phyloP scores from a whole-genome alignment of 1,140 invertebrate species.

The Drosophila lacertosa region DNA sequence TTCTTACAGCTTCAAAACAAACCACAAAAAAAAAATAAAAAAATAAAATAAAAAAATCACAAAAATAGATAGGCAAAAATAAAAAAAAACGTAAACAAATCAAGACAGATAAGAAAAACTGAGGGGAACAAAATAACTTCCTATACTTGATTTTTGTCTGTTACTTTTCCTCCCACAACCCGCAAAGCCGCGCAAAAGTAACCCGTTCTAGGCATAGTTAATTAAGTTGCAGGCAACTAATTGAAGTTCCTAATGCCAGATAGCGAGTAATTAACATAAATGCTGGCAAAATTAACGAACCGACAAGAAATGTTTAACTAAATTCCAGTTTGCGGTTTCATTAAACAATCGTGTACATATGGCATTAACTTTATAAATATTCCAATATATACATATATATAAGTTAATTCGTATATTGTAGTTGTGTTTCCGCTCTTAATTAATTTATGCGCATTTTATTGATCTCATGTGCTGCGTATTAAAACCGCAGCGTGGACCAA shows the following conservation, averaged over 20 bases:
- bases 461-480: conserved; percentile 52
- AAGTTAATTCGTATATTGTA: conserved; percentile 5
- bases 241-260: conserved; percentile 33
- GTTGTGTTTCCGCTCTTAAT: conserved; percentile 53
- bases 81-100: conserved; percentile 30
- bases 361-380: conserved; percentile 38
- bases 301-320: conserved; percentile 51
- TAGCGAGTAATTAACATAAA: conserved; percentile 52
- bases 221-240: conserved; percentile 41
- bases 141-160: conserved; percentile 21
- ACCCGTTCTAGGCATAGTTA: conserved; percentile 70
- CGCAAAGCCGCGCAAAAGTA: too few species aligned
- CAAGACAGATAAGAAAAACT: conserved; percentile 13
- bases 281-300: conserved; percentile 36
- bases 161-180: conserved; percentile 18
- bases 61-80: too few species aligned
- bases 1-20: conserved; percentile 41
- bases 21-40: neutral
- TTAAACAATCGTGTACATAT: conserved; percentile 45
- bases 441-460: conserved; percentile 81
- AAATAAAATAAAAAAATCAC: too few species aligned
- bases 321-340: conserved; percentile 71
- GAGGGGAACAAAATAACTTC: conserved; percentile 4
- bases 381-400: conserved; percentile 18
- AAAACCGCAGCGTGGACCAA: conserved; percentile 18